phyloP scores from a whole-genome alignment of 2,113 vertebrate genomes.

The Chaetura pelagica region DNA sequence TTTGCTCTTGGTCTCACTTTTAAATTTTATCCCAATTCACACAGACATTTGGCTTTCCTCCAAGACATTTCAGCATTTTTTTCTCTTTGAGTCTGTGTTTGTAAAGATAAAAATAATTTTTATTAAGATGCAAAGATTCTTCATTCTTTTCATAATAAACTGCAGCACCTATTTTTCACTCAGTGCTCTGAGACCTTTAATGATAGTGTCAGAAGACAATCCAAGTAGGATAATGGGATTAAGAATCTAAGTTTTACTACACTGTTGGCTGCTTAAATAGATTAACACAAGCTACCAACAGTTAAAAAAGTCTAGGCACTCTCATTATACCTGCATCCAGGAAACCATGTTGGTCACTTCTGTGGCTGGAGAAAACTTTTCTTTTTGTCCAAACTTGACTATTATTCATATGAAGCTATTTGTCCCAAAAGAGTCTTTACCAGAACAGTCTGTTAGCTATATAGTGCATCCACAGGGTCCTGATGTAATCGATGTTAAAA shows the following conservation, averaged over 20 bases:
- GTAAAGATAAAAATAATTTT: slow-evolving; percentile 11
- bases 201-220: background rate
- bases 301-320: background rate
- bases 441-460: background rate
- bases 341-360: background rate
- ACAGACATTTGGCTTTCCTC: background rate
- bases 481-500: background rate
- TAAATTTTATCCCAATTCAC: background rate
- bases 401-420: background rate
- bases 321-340: background rate
- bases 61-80: slow-evolving; percentile 11
- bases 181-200: background rate
- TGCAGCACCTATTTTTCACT: background rate
- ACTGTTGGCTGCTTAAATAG: background rate
- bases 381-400: background rate
- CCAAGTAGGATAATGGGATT: background rate
- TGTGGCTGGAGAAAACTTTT: background rate
- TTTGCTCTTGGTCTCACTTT: background rate
- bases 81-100: background rate
- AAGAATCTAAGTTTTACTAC: background rate
- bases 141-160: background rate
- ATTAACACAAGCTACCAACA: background rate
- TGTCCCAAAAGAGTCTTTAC: background rate
- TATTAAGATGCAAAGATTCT: background rate
- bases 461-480: background rate